Evolutionary conservation across 2,888 invertebrate species (phyloP).

Genomic region (Sesia bembeciformis): DNA sequence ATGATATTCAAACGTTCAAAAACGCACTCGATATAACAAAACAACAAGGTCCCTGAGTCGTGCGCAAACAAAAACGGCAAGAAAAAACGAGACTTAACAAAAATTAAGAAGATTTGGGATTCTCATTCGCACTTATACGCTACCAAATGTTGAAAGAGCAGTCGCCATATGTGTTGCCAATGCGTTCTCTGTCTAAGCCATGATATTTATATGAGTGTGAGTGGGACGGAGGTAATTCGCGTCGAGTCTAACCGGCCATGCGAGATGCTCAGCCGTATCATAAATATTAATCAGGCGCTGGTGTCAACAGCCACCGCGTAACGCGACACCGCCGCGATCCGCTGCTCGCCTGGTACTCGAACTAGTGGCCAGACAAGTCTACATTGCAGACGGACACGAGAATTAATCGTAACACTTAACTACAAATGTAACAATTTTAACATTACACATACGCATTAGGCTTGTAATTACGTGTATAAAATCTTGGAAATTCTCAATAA

Average conservation of each 20-base stretch:
- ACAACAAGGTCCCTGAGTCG: not conserved
- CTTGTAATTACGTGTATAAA: not conserved
- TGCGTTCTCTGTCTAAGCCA: conserved; percentile 35
- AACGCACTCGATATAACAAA: no score
- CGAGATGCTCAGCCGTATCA: conserved; percentile 74
- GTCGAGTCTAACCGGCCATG: conserved; percentile 65
- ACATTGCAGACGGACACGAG: not conserved
- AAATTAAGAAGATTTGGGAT: conserved; percentile 65
- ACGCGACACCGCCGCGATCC: conserved; percentile 68
- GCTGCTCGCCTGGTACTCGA: conserved; percentile 62
- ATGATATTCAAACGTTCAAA: no score
- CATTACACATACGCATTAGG: not conserved
- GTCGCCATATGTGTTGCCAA: conserved; percentile 42
- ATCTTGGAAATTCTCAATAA: no score
- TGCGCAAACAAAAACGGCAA: not conserved
- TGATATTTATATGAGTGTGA: conserved; percentile 32
- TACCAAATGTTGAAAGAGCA: conserved; percentile 53
- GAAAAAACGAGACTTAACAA: conserved; percentile 39
- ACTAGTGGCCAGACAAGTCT: conserved; percentile 31
- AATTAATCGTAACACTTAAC: not conserved
- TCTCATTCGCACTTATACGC: conserved; percentile 68
- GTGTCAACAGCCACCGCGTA: conserved; percentile 75
- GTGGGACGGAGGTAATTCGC: conserved; percentile 59
- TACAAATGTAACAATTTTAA: no score
- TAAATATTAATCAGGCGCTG: conserved; percentile 75